Evolutionary conservation across 2,113 vertebrate genomes (phyloP).

Genomic region (Micronycteris hirsuta): DNA sequence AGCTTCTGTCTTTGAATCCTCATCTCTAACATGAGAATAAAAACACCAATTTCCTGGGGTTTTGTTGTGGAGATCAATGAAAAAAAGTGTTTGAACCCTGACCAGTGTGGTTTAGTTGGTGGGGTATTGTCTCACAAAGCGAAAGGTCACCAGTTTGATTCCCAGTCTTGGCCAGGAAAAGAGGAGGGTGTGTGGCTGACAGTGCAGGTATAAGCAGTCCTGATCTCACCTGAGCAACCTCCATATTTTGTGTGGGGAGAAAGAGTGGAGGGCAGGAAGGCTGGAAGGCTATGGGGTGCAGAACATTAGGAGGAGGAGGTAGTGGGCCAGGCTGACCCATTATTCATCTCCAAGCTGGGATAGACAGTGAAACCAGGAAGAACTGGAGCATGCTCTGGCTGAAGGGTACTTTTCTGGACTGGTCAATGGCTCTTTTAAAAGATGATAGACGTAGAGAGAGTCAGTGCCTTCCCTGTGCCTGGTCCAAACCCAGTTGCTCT

Average conservation of each 20-base stretch:
- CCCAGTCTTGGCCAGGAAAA: too few relatives aligned
- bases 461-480: accelerated
- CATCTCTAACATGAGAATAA: neutral
- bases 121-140: too few relatives aligned
- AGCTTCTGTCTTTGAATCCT: neutral
- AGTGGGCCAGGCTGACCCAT: neutral
- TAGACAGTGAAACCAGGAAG: neutral
- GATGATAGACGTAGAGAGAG: neutral
- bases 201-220: too few relatives aligned
- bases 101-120: too few relatives aligned
- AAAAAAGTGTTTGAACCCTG: neutral
- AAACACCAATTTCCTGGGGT: neutral
- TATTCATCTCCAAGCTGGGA: neutral
- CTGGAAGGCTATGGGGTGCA: too few relatives aligned
- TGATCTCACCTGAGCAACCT: neutral
- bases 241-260: neutral
- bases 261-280: too few relatives aligned
- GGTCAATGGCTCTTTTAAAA: neutral
- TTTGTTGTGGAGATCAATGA: neutral
- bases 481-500: neutral
- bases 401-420: neutral
- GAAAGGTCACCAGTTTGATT: too few relatives aligned
- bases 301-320: neutral
- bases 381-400: neutral
- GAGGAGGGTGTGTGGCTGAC: too few relatives aligned